Evolutionary conservation across 2,888 invertebrate species (phyloP).

Genomic region (Lapara coniferarum): DNA sequence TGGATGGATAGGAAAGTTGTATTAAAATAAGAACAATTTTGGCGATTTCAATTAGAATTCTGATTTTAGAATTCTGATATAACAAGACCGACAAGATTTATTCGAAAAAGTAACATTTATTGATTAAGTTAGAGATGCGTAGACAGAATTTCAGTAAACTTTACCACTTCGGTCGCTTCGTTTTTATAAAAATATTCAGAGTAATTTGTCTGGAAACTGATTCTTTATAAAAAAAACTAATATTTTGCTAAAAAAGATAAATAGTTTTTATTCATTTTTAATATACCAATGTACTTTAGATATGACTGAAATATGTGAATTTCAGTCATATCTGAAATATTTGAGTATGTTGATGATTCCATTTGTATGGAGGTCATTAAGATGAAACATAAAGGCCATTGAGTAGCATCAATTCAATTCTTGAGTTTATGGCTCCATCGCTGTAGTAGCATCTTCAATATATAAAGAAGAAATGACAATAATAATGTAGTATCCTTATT

Average conservation of each 20-base stretch:
- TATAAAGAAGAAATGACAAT: too few species aligned
- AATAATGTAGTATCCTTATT: too few species aligned
- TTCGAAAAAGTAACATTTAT: conserved; percentile 17
- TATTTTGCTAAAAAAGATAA: background rate
- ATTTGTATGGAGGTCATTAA: too few species aligned
- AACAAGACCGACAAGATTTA: background rate
- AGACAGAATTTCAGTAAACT: conserved; percentile 1
- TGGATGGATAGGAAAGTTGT: too few species aligned
- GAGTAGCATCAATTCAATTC: too few species aligned
- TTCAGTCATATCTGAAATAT: too few species aligned
- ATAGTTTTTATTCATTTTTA: background rate
- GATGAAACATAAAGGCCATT: too few species aligned
- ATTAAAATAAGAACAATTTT: background rate
- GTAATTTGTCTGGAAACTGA: conserved; percentile 15
- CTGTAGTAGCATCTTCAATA: too few species aligned
- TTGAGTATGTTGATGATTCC: too few species aligned
- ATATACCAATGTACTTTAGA: background rate
- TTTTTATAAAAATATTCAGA: background rate
- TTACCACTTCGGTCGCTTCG: background rate
- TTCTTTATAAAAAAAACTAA: background rate
- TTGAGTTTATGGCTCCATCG: too few species aligned
- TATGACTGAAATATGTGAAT: too few species aligned
- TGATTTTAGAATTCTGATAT: background rate
- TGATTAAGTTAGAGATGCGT: background rate
- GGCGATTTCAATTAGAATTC: background rate